Base-by-base conservation (phyloP, 2,113 vertebrate species). In the Oreotrochilus melanogaster region DNA sequence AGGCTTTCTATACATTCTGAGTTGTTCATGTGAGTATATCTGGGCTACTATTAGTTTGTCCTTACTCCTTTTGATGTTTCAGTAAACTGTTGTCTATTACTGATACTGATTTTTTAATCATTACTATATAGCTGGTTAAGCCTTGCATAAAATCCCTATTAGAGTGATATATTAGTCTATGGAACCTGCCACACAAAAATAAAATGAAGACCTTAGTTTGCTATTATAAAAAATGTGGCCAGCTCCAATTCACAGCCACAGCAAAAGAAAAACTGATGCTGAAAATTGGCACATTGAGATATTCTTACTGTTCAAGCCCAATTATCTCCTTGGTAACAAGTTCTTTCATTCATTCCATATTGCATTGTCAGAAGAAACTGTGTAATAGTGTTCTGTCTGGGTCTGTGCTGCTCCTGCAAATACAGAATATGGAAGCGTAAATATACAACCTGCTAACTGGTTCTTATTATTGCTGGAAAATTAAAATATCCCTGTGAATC, bases 241-340 rank as follows among this genome's bases (percentile, higher is more conserved):
- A 70, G 83, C 47, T 88, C 80, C 42, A 66, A 60, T 91, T 88
- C 61, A 93, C 75, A 74, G 76, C 22, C 71, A 73, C 62, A 71
- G 92, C 75, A 89, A 82, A 66, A 96, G 67, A 80, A 96, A 97
- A 94, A 72, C 35, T 65, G 58, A 78, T 75, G 82, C 73, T 92
- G 93, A 95, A 97, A 96, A 96, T 92, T 64, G 69, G 64, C 92
- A 94, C 88, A 61, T 74, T 94, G 89, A 92, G 92, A 71, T 93
- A 86, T 78, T 97, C 88, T 95, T 56, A 79, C 90, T 94, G 81
- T 95, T 96, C 71, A 70, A 19, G 92, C 94, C 93, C 97, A 88
- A 91, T 97, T 94, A 97, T 97, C 86, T 96, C 91, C 92, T 97
- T 96, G 97, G 86, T 93, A 95, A 94, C 90, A 78, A 91, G 75